Conservation (phyloP, 2,113 vertebrate species). For the Oncorhynchus clarkii region DNA sequence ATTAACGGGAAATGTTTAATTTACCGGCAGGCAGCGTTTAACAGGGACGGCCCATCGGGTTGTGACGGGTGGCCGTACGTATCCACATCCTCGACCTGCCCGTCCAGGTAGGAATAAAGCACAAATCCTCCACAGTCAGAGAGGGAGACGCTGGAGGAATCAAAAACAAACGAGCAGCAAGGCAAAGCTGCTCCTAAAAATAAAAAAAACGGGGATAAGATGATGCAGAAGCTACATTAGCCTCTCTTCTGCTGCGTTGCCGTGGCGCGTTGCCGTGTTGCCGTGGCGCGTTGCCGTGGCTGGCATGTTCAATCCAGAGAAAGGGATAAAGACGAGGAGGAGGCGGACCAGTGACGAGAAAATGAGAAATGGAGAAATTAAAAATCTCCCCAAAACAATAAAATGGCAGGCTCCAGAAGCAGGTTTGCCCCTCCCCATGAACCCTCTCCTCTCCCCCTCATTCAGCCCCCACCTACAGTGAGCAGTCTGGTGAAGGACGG, state of each 20-base stretch:
- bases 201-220: neutral
- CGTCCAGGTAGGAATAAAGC: neutral
- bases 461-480: neutral
- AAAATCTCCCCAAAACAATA: slow-evolving; percentile 51
- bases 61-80: slow-evolving; percentile 42
- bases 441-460: neutral
- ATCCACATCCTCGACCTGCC: slow-evolving; percentile 53
- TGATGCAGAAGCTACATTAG: neutral
- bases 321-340: neutral
- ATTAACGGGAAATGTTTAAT: neutral
- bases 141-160: neutral
- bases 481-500: neutral
- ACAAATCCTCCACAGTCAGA: slow-evolving; percentile 27
- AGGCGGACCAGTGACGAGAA: slow-evolving; percentile 29
- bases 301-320: slow-evolving; percentile 6
- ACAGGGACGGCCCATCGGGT: slow-evolving; percentile 34
- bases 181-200: neutral
- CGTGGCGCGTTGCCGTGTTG: neutral
- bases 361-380: slow-evolving; percentile 1
- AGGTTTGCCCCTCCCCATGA: neutral
- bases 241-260: neutral
- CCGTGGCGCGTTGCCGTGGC: neutral
- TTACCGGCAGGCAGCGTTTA: slow-evolving; percentile 50
- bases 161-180: neutral
- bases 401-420: slow-evolving; percentile 51